Conservation (phyloP, 2,113 vertebrate species). For the Vulpes ferrilata region DNA sequence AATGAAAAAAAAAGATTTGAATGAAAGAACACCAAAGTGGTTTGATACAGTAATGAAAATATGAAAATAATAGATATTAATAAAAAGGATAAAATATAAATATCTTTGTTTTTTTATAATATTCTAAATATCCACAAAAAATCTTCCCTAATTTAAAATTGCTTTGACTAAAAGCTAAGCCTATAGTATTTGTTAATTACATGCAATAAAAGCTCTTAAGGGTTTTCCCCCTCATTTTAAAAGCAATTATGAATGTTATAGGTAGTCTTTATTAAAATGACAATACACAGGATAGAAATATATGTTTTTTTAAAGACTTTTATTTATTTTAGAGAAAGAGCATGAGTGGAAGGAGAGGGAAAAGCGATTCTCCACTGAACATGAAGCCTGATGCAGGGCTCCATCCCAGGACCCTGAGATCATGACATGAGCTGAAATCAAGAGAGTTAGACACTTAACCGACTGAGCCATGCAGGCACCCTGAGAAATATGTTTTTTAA, state of each 20-base stretch:
- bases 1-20: not conserved
- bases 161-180: not conserved
- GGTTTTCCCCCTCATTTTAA: not conserved
- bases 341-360: no score
- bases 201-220: not conserved
- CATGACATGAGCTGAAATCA: no score
- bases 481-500: not conserved
- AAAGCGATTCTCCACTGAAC: no score
- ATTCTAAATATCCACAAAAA: conserved; percentile 17
- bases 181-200: not conserved
- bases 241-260: conserved; percentile 32
- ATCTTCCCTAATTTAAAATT: not conserved
- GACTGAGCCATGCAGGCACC: not conserved
- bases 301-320: not conserved
- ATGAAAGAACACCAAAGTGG: conserved; percentile 47
- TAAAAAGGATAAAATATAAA: conserved; percentile 16
- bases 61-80: conserved; percentile 36
- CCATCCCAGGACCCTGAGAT: no score
- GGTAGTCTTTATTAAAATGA: not conserved
- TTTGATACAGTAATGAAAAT: not conserved
- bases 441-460: not conserved
- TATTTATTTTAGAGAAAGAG: no score
- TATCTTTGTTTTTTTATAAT: conserved; percentile 36
- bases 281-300: not conserved
- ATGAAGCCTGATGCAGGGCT: no score